A percentile compares a stretch with the other conserved stretches of the same genome.
Evolutionary conservation across 2,888 invertebrate genomes (phyloP).

Genomic region (Noctua janthina): DNA sequence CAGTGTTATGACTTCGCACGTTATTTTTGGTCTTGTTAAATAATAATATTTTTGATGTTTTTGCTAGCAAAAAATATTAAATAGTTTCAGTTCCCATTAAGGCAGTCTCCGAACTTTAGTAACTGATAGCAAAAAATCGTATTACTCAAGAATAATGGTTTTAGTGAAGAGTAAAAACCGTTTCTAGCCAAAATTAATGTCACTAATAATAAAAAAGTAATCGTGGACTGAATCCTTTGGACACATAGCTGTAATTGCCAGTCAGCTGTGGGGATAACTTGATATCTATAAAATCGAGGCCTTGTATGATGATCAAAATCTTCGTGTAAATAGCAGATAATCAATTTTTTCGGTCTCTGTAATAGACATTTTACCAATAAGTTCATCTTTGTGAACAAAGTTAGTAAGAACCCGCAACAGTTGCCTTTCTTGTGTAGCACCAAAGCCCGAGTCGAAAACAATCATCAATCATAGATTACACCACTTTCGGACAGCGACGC

Average conservation of each 20-base stretch:
- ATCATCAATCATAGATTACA: slow-evolving; percentile 64
- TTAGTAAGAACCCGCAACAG: slow-evolving; percentile 15
- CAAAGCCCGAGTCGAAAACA: slow-evolving; percentile 39
- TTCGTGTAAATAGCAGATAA: background rate
- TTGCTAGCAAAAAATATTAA: background rate
- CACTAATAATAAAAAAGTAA: slow-evolving; percentile 7
- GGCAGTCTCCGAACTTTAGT: slow-evolving; percentile 7
- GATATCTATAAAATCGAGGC: slow-evolving; percentile 2
- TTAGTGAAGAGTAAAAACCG: slow-evolving; percentile 3
- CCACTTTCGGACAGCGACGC: slow-evolving; percentile 47
- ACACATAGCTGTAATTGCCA: slow-evolving; percentile 2
- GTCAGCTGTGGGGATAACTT: slow-evolving; percentile 6
- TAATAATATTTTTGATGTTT: slow-evolving; percentile 6
- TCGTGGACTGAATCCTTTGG: slow-evolving; percentile 1
- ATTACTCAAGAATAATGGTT: slow-evolving; percentile 11
- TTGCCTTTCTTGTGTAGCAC: slow-evolving; percentile 25
- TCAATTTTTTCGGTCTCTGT: background rate
- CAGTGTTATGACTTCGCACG: background rate
- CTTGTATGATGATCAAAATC: background rate
- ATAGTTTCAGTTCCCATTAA: slow-evolving; percentile 22
- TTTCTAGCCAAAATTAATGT: slow-evolving; percentile 1
- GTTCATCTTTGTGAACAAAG: slow-evolving; percentile 14
- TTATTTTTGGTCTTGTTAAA: background rate
- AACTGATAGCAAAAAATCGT: slow-evolving; percentile 27
- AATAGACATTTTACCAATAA: background rate